Evolutionary conservation across 2,113 vertebrate genomes (phyloP).

Genomic region (Eidolon helvum): DNA sequence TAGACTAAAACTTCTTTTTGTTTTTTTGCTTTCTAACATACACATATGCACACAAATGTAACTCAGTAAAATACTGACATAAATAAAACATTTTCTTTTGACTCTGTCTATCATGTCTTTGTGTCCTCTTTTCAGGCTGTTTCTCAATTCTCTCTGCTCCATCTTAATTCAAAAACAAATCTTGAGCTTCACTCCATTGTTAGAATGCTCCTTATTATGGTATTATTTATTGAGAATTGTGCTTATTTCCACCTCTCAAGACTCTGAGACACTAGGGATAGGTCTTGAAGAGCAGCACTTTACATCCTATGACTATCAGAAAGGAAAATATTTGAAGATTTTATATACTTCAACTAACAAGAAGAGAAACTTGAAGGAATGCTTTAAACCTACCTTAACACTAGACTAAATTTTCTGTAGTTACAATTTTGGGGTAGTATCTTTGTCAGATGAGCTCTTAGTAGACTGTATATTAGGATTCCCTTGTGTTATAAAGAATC

Average conservation of each 20-base stretch:
- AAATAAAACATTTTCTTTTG: neutral
- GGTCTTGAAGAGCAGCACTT: neutral
- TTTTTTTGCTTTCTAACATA: neutral
- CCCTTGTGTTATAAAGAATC: neutral
- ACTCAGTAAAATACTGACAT: neutral
- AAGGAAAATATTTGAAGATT: neutral
- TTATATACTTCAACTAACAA: neutral
- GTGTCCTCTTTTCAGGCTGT: neutral
- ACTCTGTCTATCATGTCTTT: neutral
- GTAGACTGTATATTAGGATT: neutral
- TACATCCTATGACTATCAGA: neutral
- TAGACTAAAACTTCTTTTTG: neutral
- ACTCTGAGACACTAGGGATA: neutral
- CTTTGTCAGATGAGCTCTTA: neutral
- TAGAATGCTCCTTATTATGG: neutral
- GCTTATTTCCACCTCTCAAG: neutral
- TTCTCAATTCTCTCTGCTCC: neutral
- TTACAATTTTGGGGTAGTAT: neutral
- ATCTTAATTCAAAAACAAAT: neutral
- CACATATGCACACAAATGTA: neutral
- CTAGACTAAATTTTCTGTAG: neutral
- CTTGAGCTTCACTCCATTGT: neutral
- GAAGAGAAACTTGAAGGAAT: neutral
- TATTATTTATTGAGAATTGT: neutral
- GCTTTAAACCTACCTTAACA: neutral